Evolutionary conservation across 2,797 vertebrate genomes (phyloP), one percentile per base, ranked within the genome.

Genomic region (Neosilurus hyrtlii): DNA sequence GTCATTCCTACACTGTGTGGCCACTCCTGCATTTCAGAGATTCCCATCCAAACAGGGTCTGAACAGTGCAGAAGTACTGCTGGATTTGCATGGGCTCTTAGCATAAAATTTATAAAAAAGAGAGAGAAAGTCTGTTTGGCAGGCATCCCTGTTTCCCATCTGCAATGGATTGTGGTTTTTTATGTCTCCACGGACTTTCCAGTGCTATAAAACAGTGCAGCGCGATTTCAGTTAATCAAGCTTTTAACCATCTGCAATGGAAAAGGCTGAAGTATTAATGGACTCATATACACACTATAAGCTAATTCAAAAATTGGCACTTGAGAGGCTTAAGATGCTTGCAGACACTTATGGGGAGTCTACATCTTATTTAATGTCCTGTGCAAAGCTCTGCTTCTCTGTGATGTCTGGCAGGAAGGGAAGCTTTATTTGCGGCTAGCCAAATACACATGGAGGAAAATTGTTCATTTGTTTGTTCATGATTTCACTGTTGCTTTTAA

Each of bases 131-230:
- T 86, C 81, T 66, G 56, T 81, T 91, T 95, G 95, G 94, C 93
- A 92, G 86, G 77, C 70, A 88, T 92, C 94, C 94, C 90, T 68
- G 77, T 90, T 92, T 92, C 90, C 92, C 94, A 94, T 94, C 94
- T 94, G 95, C 91, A 93, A 93, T 93, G 91, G 91, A 95, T 94
- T 95, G 93, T 90, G 92, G 93, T 90, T 93, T 94, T 94, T 93
- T 90, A 94, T 89, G 90, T 93, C 93, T 93, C 92, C 88, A 90
- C 91, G 92, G 91, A 93, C 88, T 94, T 94, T 95, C 93, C 94
- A 93, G 85, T 49, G 90, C 84, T 89, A 91, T 94, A 91, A 94
- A 94, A 91, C 92, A 90, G 89, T 88, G 88, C 91, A 92, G 92
- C 90, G 88, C 92, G 91, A 93, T 92, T 94, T 93, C 84, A 91